Evolutionary conservation across 2,888 invertebrate genomes (phyloP).

Genomic region (Cantharis rufa): DNA sequence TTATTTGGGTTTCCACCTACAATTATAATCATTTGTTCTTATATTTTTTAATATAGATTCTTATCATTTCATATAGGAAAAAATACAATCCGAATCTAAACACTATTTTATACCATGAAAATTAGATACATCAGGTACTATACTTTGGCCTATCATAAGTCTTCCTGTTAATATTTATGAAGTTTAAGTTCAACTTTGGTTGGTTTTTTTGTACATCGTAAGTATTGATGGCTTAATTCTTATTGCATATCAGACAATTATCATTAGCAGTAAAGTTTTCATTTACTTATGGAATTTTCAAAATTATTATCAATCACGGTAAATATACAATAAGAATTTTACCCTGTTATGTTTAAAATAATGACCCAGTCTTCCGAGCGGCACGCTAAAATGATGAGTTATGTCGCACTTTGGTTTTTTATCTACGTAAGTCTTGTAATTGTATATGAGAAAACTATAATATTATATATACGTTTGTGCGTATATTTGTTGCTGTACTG

Average conservation of each 20-base stretch:
- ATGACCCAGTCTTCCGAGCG: conserved; percentile 28
- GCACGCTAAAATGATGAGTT: conserved; percentile 16
- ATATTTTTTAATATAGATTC: conserved; percentile 11
- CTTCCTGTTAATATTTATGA: conserved; percentile 25
- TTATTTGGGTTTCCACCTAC: conserved; percentile 16
- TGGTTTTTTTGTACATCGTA: neutral
- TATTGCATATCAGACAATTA: conserved; percentile 21
- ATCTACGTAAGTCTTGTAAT: conserved; percentile 33
- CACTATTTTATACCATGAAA: conserved; percentile 4
- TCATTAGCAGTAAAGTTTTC: conserved; percentile 26
- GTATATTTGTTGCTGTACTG: conserved; percentile 40
- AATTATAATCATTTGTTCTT: conserved; percentile 6
- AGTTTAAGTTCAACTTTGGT: neutral
- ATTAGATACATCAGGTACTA: conserved; percentile 5
- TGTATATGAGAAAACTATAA: conserved; percentile 19
- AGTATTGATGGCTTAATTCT: conserved; percentile 6
- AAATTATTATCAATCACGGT: conserved; percentile 7
- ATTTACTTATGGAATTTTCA: conserved; percentile 14
- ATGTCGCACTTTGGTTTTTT: conserved; percentile 29
- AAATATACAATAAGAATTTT: conserved; percentile 9
- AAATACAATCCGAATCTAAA: neutral
- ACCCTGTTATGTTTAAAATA: neutral
- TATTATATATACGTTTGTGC: conserved; percentile 35
- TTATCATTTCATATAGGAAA: conserved; percentile 8
- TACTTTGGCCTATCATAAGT: conserved; percentile 26